Evolutionary conservation across 2,888 invertebrate genomes (phyloP).

Genomic region (Kryphioiulus occultus): DNA sequence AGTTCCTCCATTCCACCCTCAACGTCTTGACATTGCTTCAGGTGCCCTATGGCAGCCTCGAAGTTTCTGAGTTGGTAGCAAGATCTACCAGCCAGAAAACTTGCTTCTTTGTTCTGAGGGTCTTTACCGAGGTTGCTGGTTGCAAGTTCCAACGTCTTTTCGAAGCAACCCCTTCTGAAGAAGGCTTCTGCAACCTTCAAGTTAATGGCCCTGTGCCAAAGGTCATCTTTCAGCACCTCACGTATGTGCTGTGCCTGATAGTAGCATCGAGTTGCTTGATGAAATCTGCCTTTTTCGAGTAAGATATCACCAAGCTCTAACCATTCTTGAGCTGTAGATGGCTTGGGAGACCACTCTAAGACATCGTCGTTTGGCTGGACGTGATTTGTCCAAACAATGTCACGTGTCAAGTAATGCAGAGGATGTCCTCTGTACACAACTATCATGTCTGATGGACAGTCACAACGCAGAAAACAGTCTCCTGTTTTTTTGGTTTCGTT

Average conservation of each 20-base stretch:
- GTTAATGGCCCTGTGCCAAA: neutral
- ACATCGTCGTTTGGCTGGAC: neutral
- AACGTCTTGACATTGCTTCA: too few species aligned
- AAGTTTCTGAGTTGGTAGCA: too few species aligned
- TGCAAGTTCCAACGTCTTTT: too few species aligned
- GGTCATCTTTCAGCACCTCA: too few species aligned
- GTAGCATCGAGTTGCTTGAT: neutral
- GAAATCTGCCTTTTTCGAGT: neutral
- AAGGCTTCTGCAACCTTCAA: neutral
- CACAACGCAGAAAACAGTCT: neutral
- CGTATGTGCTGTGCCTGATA: neutral
- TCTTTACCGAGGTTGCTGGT: too few species aligned
- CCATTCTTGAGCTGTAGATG: neutral
- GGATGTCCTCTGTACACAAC: neutral
- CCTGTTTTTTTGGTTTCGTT: neutral
- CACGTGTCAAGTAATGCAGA: neutral
- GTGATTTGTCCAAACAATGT: neutral
- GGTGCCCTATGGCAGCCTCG: too few species aligned
- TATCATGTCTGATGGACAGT: constrained; percentile 20
- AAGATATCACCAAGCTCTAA: neutral
- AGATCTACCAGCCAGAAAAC: too few species aligned
- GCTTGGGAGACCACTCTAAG: neutral
- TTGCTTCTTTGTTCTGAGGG: too few species aligned
- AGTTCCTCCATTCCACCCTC: too few species aligned
- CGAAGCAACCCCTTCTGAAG: neutral